A percentile compares a stretch with the other conserved stretches of the same genome.
Conservation (phyloP, 2,888 invertebrate genomes). For the Eristalis arbustorum region DNA sequence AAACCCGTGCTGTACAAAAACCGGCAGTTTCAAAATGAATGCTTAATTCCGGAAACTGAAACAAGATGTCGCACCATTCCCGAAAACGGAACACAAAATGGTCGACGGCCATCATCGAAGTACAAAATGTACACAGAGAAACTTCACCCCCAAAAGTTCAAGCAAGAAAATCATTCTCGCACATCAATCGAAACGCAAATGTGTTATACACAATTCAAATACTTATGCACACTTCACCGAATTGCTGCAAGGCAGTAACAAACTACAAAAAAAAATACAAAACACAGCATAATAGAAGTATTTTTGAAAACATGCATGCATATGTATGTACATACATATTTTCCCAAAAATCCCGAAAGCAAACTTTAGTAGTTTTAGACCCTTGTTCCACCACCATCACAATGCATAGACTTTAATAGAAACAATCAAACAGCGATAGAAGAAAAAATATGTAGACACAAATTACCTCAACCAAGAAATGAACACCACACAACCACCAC, state of each 20-base stretch:
- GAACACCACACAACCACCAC: slow-evolving; percentile 9
- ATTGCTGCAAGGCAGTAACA: not conserved
- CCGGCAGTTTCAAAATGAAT: not conserved
- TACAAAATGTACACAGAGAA: slow-evolving; percentile 1
- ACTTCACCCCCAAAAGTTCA: not conserved
- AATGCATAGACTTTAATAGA: not conserved
- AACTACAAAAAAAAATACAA: not conserved
- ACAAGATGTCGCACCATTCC: slow-evolving; percentile 24
- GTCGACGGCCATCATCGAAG: not conserved
- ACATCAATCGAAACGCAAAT: not conserved
- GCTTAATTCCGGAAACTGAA: slow-evolving; percentile 22
- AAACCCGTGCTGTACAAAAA: not conserved
- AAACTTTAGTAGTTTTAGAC: not conserved
- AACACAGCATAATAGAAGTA: not conserved
- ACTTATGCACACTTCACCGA: not conserved
- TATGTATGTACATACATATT: not conserved
- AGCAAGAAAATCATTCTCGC: not conserved
- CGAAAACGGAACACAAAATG: slow-evolving; percentile 33
- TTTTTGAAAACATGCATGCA: not conserved
- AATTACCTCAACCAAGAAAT: slow-evolving; percentile 31
- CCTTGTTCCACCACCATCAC: not conserved
- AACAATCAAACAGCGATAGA: not conserved
- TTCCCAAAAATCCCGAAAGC: not conserved
- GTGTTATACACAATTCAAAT: not conserved
- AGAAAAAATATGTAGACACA: not conserved